Evolutionary conservation across 2,797 vertebrate genomes (phyloP).

Genomic region (Uromys caudimaculatus): DNA sequence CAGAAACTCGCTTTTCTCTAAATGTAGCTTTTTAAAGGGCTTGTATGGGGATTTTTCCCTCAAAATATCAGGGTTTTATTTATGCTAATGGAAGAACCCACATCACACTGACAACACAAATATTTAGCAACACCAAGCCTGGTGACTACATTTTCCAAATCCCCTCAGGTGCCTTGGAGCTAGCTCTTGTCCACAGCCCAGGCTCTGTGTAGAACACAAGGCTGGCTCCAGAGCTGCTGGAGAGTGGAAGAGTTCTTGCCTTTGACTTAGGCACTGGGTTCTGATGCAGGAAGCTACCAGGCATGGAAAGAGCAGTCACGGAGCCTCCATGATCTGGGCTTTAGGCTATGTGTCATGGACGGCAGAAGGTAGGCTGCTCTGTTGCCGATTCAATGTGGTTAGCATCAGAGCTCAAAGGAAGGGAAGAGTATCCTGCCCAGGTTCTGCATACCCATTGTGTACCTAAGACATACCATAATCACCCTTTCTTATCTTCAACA

Average conservation of each 20-base stretch:
- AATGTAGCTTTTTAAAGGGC: constrained; percentile 61
- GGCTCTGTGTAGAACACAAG: constrained; percentile 1
- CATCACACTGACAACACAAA: constrained; percentile 66
- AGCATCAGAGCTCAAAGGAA: background rate
- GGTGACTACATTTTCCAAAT: constrained; percentile 54
- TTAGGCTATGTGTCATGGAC: background rate
- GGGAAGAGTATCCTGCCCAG: background rate
- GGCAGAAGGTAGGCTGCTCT: background rate
- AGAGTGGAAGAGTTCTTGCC: background rate
- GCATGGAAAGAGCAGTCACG: background rate
- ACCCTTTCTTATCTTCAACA: background rate
- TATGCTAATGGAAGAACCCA: constrained; percentile 67
- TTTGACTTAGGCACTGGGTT: background rate
- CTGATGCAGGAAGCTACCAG: background rate
- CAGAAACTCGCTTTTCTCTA: constrained; percentile 73
- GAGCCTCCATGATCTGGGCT: background rate
- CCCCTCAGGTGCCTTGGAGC: constrained; percentile 64
- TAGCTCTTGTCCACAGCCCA: constrained; percentile 27
- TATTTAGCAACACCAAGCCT: constrained; percentile 67
- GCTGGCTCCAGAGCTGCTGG: background rate
- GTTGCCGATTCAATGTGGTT: accelerated
- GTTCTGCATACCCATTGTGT: background rate
- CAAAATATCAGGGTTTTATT: constrained; percentile 74
- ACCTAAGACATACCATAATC: background rate
- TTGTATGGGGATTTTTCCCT: background rate